A percentile compares a stretch with the other conserved stretches of the same genome.
phyloP scores from a whole-genome alignment of 2,888 invertebrate genomes.

The Nemoura dubitans region DNA sequence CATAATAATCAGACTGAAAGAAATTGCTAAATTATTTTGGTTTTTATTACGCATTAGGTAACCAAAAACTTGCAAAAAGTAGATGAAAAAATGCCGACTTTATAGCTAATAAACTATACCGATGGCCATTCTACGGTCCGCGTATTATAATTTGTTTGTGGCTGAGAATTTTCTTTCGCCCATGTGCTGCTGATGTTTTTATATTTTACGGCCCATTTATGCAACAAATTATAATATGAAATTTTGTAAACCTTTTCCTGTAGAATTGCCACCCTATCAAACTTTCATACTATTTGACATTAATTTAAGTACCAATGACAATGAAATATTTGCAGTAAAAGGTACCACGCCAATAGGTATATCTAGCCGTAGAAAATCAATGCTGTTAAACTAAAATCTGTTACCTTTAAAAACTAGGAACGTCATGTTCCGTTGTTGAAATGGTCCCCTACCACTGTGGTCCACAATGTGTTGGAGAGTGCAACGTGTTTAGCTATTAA shows the following conservation, averaged over 20 bases:
- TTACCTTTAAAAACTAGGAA: neutral
- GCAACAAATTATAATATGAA: neutral
- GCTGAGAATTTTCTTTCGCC: neutral
- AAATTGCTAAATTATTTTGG: neutral
- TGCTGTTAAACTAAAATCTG: neutral
- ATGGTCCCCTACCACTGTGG: conserved; percentile 16
- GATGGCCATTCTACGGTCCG: neutral
- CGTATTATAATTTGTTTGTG: neutral
- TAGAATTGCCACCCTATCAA: neutral
- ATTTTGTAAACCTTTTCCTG: neutral
- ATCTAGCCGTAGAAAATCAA: neutral
- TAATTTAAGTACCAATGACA: neutral
- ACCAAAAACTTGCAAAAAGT: neutral
- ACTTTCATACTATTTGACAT: neutral
- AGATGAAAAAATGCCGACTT: neutral
- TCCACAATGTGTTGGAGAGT: conserved; percentile 27
- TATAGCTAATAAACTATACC: neutral
- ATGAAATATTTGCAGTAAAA: neutral
- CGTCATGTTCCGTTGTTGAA: conserved; percentile 16
- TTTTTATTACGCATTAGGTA: neutral
- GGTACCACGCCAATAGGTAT: neutral
- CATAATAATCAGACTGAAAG: neutral
- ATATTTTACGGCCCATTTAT: neutral
- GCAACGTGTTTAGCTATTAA: conserved; percentile 1
- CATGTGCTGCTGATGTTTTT: neutral